Evolutionary conservation across 2,888 invertebrate genomes (phyloP).

Genomic region (Halictus ligatus): DNA sequence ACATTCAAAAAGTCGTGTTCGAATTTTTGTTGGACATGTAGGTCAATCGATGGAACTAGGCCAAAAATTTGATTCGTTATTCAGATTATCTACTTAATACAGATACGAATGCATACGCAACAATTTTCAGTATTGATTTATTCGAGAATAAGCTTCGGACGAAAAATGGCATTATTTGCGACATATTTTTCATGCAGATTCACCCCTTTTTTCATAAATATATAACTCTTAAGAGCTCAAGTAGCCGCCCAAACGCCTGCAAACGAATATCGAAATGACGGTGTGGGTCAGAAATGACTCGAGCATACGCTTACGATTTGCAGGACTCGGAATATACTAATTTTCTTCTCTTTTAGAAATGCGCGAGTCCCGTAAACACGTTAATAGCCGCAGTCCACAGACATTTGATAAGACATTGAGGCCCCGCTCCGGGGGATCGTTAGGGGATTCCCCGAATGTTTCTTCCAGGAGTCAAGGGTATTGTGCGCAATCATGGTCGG

Average conservation of each 20-base stretch:
- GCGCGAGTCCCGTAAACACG: no score
- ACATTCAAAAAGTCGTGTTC: neutral
- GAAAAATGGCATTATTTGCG: no score
- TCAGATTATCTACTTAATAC: neutral
- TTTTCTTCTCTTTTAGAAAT: neutral
- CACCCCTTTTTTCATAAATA: constrained; percentile 48
- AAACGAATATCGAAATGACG: constrained; percentile 9
- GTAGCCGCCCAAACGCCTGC: constrained; percentile 20
- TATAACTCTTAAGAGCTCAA: constrained; percentile 38
- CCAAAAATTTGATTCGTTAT: neutral
- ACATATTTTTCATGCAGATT: no score
- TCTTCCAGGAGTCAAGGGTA: constrained; percentile 21
- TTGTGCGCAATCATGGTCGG: constrained; percentile 21
- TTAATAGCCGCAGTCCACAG: neutral
- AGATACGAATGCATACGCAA: neutral
- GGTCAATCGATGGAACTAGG: neutral
- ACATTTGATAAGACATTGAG: constrained; percentile 3
- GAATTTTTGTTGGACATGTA: neutral
- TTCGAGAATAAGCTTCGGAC: neutral
- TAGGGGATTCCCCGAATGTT: constrained; percentile 35
- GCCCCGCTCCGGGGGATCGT: neutral
- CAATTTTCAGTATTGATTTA: neutral
- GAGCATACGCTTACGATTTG: no score
- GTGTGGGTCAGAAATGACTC: no score
- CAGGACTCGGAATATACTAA: no score